Evolutionary conservation across 2,797 vertebrate genomes (phyloP), one percentile per base, ranked within the genome.

Genomic region (Limnodromus scolopaceus): DNA sequence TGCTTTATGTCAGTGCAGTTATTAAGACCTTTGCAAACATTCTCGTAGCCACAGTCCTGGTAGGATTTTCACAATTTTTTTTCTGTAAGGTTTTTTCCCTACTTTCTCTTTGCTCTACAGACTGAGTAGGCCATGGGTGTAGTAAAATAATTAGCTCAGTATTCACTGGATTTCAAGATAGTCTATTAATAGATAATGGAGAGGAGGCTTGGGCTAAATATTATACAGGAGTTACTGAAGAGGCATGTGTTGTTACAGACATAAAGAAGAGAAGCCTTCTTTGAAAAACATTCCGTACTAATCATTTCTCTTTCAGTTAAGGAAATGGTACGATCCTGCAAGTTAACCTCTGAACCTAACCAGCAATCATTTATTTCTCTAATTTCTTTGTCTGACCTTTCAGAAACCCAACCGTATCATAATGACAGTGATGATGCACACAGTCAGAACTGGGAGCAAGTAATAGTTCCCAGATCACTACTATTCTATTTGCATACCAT

Each of bases 1-100:
- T 96, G 96, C 90, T 96, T 97, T 96, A 95, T 96, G 88, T 97
- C 94, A 94, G 45, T 48, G 43, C n/a, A 75, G 55, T 93, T 96
- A 94, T 83, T 96, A 93, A 92, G 92, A 89, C 12, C 38, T 91
- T 85, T 65, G 23, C 82, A 84, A 92, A 63, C 49, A 81, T 93
- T 93, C 84, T 87, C 0, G 0, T 81, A 92, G 80, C 71, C 86
- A 88, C 69, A 87, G 45, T 75, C 18, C 49, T 80, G 17, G 45
- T 61, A 79, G 45, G 41, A 78, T 65, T 55, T 79, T 58, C 25
- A 11, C 19, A 9, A 15, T n/a, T 5, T 20, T 25, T 34, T 63
- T 46, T 12, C 49, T 57, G 16, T 39, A 36, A 1, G 1, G 1
- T 61, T 71, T 65, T 36, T 19, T 12, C 5, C 7, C 2, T 12